These are phyloP conservation scores for Callionymus lyra DNA, from an alignment of 2,113 vertebrate genomes.

Conservation along the genomic window DNA sequence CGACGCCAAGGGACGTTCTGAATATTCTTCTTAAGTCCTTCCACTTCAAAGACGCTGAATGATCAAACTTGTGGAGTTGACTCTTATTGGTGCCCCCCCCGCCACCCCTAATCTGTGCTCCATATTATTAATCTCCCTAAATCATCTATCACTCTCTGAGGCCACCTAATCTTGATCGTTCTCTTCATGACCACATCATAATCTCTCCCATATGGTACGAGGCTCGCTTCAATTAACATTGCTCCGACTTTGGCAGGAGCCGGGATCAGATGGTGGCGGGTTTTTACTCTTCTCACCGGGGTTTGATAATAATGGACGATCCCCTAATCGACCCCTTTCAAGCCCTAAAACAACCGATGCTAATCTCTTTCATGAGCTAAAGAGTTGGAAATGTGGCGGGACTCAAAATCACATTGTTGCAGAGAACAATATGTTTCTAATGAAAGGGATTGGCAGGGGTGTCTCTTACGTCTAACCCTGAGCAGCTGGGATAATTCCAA, in stretches of 20 bases:
- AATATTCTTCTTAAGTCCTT: slow-evolving; percentile 9
- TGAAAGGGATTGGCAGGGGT: no score
- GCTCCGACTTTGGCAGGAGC: slow-evolving; percentile 36
- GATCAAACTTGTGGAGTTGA: slow-evolving; percentile 13
- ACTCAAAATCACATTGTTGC: no score
- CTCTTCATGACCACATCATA: slow-evolving; percentile 52
- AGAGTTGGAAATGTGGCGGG: no score
- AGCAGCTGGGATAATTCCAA: no score
- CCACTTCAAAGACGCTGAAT: slow-evolving; percentile 11
- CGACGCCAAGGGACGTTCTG: slow-evolving; percentile 3
- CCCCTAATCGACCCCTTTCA: slow-evolving; percentile 22
- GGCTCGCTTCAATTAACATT: slow-evolving; percentile 54
- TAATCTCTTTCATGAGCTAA: slow-evolving; percentile 73
- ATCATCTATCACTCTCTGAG: slow-evolving; percentile 37
- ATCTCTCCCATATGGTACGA: slow-evolving; percentile 69
- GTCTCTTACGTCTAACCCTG: no score
- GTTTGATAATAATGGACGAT: slow-evolving; percentile 68
- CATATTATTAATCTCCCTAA: slow-evolving; percentile 38
- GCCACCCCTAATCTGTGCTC: slow-evolving; percentile 20
- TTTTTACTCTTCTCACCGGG: slow-evolving; percentile 49
- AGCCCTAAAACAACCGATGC: slow-evolving; percentile 64
- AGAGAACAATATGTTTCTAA: no score
- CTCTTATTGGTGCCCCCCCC: slow-evolving; percentile 2
- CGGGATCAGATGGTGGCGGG: slow-evolving; percentile 58
- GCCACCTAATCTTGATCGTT: slow-evolving; percentile 63